Conservation (phyloP, 2,888 invertebrate genomes). For the Spialia ferax region DNA sequence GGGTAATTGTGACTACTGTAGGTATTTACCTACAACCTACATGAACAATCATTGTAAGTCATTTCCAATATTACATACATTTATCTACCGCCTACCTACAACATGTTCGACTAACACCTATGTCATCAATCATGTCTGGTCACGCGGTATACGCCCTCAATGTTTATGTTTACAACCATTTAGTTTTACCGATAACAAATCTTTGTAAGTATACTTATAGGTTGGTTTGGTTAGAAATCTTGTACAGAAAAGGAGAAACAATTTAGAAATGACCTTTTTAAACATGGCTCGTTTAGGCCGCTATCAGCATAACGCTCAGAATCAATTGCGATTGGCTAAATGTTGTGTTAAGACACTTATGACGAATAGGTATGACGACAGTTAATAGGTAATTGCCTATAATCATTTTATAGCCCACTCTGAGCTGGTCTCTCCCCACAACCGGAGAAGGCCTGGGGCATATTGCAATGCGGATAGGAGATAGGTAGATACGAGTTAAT, state of each 20-base stretch:
- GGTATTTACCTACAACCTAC: conserved; percentile 2
- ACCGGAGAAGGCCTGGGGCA: too few species aligned
- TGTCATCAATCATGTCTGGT: conserved; percentile 65
- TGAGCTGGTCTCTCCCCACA: too few species aligned
- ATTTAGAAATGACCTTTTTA: too few species aligned
- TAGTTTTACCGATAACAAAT: conserved; percentile 6
- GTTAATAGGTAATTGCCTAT: too few species aligned
- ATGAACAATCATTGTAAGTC: background rate
- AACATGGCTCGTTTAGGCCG: too few species aligned
- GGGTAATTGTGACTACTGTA: background rate
- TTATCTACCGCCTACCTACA: background rate
- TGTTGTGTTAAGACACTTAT: too few species aligned
- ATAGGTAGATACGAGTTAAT: too few species aligned
- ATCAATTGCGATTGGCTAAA: too few species aligned
- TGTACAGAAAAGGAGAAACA: background rate
- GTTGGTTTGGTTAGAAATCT: background rate
- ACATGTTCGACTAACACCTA: conserved; percentile 57
- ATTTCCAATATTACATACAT: background rate
- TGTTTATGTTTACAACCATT: conserved; percentile 4
- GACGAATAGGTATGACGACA: too few species aligned
- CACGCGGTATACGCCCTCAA: conserved; percentile 63
- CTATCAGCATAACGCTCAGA: too few species aligned
- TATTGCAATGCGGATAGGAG: too few species aligned
- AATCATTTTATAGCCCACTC: too few species aligned
- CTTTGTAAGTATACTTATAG: background rate